Evolutionary conservation across 35 echinoderm and acorn worm genomes (phyloP).

Genomic region (Ptychodera flava): DNA sequence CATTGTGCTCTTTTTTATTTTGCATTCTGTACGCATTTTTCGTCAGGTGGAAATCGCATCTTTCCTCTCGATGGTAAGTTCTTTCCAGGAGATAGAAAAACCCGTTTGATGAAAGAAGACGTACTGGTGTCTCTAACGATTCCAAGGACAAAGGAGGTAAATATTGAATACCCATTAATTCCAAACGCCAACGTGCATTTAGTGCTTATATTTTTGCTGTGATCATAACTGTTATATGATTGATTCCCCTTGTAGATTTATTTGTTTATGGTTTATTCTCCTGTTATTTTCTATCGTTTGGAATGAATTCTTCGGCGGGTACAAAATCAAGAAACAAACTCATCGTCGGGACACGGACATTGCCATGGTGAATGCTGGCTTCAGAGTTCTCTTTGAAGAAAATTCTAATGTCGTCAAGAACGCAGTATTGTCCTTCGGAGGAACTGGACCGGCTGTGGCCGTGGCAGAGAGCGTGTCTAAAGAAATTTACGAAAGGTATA

Average conservation of each 20-base stretch:
- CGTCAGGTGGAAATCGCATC: conserved; percentile 22
- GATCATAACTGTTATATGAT: no score
- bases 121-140: conserved; percentile 43
- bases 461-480: conserved; percentile 32
- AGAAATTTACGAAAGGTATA: conserved; percentile 26
- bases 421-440: conserved; percentile 22
- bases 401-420: conserved; percentile 21
- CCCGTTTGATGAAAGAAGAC: conserved; percentile 38
- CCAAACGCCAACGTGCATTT: no score
- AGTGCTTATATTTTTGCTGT: no score
- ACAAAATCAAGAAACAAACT: conserved; percentile 33
- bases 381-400: conserved; percentile 30
- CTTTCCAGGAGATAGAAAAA: conserved; percentile 61
- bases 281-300: no score
- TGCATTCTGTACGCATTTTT: no score
- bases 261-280: no score
- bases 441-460: conserved; percentile 30
- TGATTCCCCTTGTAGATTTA: neutral
- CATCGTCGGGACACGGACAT: conserved; percentile 45
- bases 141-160: conserved; percentile 59
- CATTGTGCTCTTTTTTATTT: no score
- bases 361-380: conserved; percentile 51
- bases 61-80: conserved; percentile 56
- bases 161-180: neutral
- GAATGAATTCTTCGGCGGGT: conserved; percentile 40